phyloP scores from a whole-genome alignment of 2,888 invertebrate species.

The Corythucha ciliata region DNA sequence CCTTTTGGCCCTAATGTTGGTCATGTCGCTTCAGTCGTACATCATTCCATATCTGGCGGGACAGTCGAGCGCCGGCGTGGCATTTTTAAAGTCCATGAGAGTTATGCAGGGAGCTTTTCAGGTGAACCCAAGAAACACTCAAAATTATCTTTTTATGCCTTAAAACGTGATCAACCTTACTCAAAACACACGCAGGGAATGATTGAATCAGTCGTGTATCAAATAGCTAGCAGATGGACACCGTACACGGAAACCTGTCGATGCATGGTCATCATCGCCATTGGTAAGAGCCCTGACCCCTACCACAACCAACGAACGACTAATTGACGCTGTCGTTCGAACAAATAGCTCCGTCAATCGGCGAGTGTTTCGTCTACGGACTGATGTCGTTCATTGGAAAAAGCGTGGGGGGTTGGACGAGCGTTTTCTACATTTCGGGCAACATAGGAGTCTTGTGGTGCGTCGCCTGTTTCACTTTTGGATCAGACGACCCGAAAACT shows the following conservation, averaged over 20 bases:
- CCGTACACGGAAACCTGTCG: neutral
- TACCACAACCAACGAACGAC: too few relatives aligned
- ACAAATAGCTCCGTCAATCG: too few relatives aligned
- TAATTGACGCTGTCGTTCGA: too few relatives aligned
- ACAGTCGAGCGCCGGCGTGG: slow-evolving; percentile 1
- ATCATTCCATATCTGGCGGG: slow-evolving; percentile 8
- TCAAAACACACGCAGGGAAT: too few relatives aligned
- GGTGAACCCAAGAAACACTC: too few relatives aligned
- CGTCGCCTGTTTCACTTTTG: slow-evolving; percentile 22
- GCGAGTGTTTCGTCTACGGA: too few relatives aligned
- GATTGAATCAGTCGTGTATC: slow-evolving; percentile 9
- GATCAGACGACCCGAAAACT: slow-evolving; percentile 10
- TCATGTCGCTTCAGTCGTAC: slow-evolving; percentile 12
- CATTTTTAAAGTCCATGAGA: slow-evolving; percentile 3
- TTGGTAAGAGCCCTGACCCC: neutral
- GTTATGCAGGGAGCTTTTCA: slow-evolving; percentile 4
- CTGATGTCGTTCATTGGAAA: slow-evolving; percentile 19
- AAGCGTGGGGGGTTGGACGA: slow-evolving; percentile 18
- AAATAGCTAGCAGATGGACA: slow-evolving; percentile 5
- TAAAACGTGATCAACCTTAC: too few relatives aligned
- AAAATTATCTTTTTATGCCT: too few relatives aligned
- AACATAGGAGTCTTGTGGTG: slow-evolving; percentile 21
- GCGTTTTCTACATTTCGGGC: slow-evolving; percentile 18
- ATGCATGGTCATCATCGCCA: neutral
- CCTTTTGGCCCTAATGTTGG: slow-evolving; percentile 6